Conservation (phyloP, 2,797 vertebrate genomes). For the Gouania willdenowi region DNA sequence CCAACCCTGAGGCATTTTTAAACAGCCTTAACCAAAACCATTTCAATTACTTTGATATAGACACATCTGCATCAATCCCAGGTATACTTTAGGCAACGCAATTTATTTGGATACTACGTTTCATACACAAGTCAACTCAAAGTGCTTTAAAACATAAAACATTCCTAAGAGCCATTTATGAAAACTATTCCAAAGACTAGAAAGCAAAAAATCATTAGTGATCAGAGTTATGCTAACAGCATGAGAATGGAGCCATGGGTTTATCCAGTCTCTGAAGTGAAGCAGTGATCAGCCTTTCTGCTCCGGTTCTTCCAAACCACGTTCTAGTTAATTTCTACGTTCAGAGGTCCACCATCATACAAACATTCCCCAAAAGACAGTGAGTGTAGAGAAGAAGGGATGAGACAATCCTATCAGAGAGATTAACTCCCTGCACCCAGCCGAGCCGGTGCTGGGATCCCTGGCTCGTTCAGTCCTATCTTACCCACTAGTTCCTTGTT, state of each 20-base stretch:
- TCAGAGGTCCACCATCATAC: slow-evolving; percentile 51
- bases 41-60: too few species aligned
- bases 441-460: slow-evolving; percentile 62
- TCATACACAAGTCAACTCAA: too few species aligned
- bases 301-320: slow-evolving; percentile 30
- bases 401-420: slow-evolving; percentile 64
- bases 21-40: too few species aligned
- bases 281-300: slow-evolving; percentile 30
- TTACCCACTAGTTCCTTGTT: slow-evolving; percentile 74
- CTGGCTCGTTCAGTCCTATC: slow-evolving; percentile 63
- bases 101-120: too few species aligned
- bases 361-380: slow-evolving; percentile 58
- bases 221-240: neutral
- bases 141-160: too few species aligned
- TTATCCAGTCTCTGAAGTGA: slow-evolving; percentile 20
- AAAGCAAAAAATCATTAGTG: too few species aligned
- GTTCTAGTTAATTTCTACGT: slow-evolving; percentile 68
- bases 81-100: too few species aligned
- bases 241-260: slow-evolving; percentile 6
- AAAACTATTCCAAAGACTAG: too few species aligned
- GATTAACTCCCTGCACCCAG: slow-evolving; percentile 73
- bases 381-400: slow-evolving; percentile 23
- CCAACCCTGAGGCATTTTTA: too few species aligned
- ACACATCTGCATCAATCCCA: too few species aligned
- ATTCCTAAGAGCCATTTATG: too few species aligned